A percentile compares a stretch with the other conserved stretches of the same genome.
These are phyloP conservation scores for Trematomus bernacchii DNA, from an alignment of 2,797 vertebrate species.

Conservation along the genomic window DNA sequence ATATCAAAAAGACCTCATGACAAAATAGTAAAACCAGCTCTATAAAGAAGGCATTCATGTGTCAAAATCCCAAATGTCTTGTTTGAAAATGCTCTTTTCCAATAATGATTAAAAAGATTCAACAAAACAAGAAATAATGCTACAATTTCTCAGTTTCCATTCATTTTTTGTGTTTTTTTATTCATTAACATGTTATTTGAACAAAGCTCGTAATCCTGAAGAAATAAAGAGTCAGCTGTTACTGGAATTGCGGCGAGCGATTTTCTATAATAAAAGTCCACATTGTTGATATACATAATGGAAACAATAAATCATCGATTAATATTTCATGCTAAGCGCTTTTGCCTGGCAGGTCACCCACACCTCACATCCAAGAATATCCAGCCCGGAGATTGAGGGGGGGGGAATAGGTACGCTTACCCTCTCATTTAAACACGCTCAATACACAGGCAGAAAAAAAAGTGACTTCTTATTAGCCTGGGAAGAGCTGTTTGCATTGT, in stretches of 20 bases:
- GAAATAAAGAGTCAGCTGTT: conserved; percentile 59
- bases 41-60: background rate
- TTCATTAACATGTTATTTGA: conserved; percentile 57
- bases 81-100: conserved; percentile 19
- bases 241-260: conserved; percentile 54
- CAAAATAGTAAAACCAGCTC: conserved; percentile 2
- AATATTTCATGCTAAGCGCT: conserved; percentile 70
- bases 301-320: conserved; percentile 79
- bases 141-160: conserved; percentile 40
- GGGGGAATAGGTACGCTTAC: conserved; percentile 70
- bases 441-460: conserved; percentile 63
- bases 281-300: conserved; percentile 65
- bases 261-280: conserved; percentile 65
- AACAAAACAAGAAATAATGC: conserved; percentile 1
- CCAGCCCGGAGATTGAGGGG: conserved; percentile 56
- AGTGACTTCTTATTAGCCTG: conserved; percentile 63
- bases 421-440: conserved; percentile 78
- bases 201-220: conserved; percentile 52
- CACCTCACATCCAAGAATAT: conserved; percentile 79
- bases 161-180: conserved; percentile 37
- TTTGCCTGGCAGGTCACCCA: conserved; percentile 67
- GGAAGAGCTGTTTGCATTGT: conserved; percentile 74
- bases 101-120: background rate
- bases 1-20: background rate
- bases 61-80: conserved; percentile 20